Percentiles rank a stretch among this genome's conserved stretches.
Evolutionary conservation across 2,888 invertebrate genomes (phyloP).

Genomic region (Parnassius orleans): DNA sequence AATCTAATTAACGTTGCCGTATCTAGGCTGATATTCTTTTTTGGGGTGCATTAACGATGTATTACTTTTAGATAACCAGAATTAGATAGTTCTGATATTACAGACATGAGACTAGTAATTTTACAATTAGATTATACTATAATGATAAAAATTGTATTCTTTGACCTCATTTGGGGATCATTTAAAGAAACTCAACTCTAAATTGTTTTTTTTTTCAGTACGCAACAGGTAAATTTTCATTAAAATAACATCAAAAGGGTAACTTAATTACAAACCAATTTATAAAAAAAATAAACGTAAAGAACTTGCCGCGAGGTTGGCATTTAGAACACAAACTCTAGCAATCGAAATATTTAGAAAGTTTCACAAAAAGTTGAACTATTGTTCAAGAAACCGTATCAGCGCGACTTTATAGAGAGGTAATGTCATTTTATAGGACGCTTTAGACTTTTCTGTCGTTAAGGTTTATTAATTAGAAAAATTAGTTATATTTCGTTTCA

Average conservation of each 20-base stretch:
- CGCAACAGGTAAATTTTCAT: too few relatives aligned
- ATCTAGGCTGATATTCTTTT: conserved; percentile 28
- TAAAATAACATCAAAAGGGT: too few relatives aligned
- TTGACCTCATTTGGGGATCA: too few relatives aligned
- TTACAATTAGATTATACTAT: too few relatives aligned
- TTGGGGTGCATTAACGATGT: not conserved
- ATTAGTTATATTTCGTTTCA: not conserved
- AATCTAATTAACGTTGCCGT: conserved; percentile 35
- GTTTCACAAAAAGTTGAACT: conserved; percentile 20
- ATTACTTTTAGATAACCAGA: not conserved
- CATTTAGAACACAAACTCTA: conserved; percentile 9
- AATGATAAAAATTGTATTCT: too few relatives aligned
- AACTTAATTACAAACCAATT: too few relatives aligned
- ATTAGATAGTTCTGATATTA: not conserved
- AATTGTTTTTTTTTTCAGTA: too few relatives aligned
- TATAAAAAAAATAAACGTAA: conserved; percentile 2
- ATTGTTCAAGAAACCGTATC: conserved; percentile 18
- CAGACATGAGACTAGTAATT: not conserved
- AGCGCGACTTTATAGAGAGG: conserved; percentile 5
- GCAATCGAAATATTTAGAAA: conserved; percentile 10
- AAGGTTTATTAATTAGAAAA: not conserved
- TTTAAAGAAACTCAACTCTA: too few relatives aligned
- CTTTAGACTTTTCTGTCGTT: not conserved
- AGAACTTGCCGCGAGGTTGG: conserved; percentile 7
- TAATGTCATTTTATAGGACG: conserved; percentile 1